Evolutionary conservation across 2,797 vertebrate species (phyloP).

Genomic region (Crypturellus tataupa): DNA sequence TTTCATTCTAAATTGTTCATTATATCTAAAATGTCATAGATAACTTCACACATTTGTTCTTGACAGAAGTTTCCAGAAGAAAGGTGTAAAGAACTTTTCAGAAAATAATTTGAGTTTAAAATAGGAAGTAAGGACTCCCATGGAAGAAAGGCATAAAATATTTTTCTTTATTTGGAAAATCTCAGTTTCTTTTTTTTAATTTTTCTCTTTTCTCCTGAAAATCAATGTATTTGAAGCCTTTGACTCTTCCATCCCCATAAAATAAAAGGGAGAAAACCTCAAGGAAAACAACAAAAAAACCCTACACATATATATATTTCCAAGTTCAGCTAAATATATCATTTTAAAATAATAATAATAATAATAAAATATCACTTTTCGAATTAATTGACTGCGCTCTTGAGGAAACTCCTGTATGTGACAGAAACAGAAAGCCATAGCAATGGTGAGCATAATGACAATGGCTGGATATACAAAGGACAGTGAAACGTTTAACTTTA

Average conservation of each 20-base stretch:
- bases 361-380: not conserved
- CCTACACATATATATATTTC: not conserved
- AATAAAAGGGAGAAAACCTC: not conserved
- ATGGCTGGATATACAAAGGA: not conserved
- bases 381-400: not conserved
- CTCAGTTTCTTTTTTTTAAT: not conserved
- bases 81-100: not conserved
- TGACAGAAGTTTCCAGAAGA: not conserved
- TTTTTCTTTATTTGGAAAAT: not conserved
- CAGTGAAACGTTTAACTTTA: not conserved
- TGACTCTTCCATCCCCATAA: not conserved
- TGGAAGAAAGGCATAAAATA: not conserved
- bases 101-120: not conserved
- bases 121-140: not conserved
- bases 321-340: not conserved
- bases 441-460: not conserved
- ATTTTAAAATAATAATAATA: not conserved
- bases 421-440: not conserved
- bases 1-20: not conserved
- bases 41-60: not conserved
- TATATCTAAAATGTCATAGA: accelerated
- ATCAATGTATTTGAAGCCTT: not conserved
- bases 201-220: not conserved
- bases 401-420: not conserved
- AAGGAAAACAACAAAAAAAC: not conserved